Evolutionary conservation across 2,888 invertebrate species (phyloP).

Genomic region (Isoperla grammatica): DNA sequence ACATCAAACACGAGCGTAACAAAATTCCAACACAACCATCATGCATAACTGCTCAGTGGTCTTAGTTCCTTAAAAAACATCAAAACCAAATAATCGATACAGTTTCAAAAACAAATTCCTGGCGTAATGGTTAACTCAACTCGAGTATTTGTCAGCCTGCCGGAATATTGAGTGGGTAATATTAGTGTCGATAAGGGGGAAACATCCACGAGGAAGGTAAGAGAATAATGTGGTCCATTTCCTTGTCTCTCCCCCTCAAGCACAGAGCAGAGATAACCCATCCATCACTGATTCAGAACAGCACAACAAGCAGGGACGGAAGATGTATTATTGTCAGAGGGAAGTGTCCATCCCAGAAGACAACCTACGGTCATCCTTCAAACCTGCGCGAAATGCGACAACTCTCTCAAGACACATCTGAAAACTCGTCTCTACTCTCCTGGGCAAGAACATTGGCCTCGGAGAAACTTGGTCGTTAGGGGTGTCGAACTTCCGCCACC

Average conservation of each 20-base stretch:
- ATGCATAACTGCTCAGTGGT: conserved; percentile 3
- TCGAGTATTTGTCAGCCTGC: conserved; percentile 7
- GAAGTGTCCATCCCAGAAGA: conserved; percentile 17
- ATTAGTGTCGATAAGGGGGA: conserved; percentile 1
- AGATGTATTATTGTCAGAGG: conserved; percentile 19
- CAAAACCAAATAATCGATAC: conserved; percentile 10
- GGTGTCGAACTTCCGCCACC: not conserved
- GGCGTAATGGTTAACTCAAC: conserved; percentile 1
- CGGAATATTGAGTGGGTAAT: not conserved
- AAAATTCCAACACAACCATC: conserved; percentile 10
- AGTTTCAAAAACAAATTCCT: conserved; percentile 11
- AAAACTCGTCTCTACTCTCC: not conserved
- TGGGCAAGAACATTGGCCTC: not conserved
- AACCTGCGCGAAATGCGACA: conserved; percentile 13
- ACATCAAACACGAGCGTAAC: conserved; percentile 20
- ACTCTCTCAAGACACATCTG: conserved; percentile 13
- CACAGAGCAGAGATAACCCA: conserved; percentile 6
- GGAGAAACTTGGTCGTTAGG: not conserved
- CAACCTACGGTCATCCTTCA: conserved; percentile 19
- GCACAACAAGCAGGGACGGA: conserved; percentile 4
- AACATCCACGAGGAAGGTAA: not conserved
- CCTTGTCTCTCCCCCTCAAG: conserved; percentile 5
- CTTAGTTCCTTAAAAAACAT: conserved; percentile 16
- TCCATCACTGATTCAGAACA: conserved; percentile 8
- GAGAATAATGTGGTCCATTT: conserved; percentile 17